Conservation (phyloP, 2,888 invertebrate genomes). For the Lepetodrilus schrolli region DNA sequence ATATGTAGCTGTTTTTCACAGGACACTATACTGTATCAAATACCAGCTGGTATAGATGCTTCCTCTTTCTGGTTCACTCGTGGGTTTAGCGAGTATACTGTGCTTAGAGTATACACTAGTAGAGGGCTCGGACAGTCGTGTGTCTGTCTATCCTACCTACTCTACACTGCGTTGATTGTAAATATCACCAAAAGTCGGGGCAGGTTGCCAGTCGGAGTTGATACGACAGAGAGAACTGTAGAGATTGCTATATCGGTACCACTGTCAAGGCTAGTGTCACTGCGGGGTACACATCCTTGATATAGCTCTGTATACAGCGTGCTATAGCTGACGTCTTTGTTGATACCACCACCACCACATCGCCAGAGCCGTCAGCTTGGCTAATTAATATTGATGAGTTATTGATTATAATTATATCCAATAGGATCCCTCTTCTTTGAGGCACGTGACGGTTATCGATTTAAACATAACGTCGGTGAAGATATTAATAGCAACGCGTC, state of each 20-base stretch:
- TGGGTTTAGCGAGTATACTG: no score
- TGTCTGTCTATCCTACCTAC: background rate
- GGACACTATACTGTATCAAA: no score
- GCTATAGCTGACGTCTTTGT: conserved; percentile 9
- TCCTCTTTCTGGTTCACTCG: no score
- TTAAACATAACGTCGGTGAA: background rate
- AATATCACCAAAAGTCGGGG: background rate
- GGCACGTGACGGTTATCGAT: conserved; percentile 12
- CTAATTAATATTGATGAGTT: conserved; percentile 5
- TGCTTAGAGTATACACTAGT: no score
- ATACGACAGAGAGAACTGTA: background rate
- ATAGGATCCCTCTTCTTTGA: background rate
- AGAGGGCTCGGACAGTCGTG: background rate
- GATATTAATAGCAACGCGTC: background rate
- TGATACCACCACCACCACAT: conserved; percentile 1
- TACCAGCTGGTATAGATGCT: no score
- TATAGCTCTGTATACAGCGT: background rate
- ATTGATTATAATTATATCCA: conserved; percentile 10
- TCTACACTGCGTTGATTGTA: background rate
- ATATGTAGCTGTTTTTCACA: no score
- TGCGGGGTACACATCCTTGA: no score
- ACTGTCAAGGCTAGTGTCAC: background rate
- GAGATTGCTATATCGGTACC: background rate
- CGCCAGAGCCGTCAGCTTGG: background rate
- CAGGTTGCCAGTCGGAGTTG: background rate